Evolutionary conservation across 2,113 vertebrate genomes (phyloP).

Genomic region (Otolemur garnettii): DNA sequence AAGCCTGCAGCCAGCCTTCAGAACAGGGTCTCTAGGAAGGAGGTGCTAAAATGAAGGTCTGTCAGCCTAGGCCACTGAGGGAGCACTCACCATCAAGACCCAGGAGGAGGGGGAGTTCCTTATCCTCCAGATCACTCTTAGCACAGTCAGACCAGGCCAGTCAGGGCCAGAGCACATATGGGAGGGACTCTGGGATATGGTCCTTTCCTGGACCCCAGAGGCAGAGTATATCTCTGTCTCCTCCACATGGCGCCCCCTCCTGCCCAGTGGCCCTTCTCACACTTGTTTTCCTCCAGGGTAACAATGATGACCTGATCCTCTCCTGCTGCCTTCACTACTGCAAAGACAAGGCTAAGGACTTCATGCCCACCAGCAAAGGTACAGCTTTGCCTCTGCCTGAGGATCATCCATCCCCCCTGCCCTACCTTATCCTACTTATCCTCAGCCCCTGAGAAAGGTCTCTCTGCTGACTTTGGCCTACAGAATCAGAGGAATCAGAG

Average conservation of each 20-base stretch:
- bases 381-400: constrained; percentile 27
- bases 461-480: neutral
- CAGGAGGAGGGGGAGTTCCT: neutral
- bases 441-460: neutral
- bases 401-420: neutral
- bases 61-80: neutral
- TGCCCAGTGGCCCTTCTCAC: constrained; percentile 64
- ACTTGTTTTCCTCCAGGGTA: constrained; percentile 90
- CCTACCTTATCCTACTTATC: neutral
- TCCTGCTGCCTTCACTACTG: constrained; percentile 96
- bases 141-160: neutral
- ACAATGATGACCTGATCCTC: constrained; percentile 95
- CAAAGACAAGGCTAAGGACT: constrained; percentile 98
- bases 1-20: neutral
- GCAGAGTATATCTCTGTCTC: neutral
- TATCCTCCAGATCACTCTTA: neutral
- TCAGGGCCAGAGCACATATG: neutral
- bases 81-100: neutral
- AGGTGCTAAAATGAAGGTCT: neutral
- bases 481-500: neutral
- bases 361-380: constrained; percentile 96
- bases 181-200: neutral
- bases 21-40: neutral
- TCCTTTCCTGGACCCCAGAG: neutral
- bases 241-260: constrained; percentile 61